Percentiles rank a stretch among this genome's conserved stretches.
phyloP scores from a whole-genome alignment of 2,888 invertebrate species.

The Galerucella pusilla region DNA sequence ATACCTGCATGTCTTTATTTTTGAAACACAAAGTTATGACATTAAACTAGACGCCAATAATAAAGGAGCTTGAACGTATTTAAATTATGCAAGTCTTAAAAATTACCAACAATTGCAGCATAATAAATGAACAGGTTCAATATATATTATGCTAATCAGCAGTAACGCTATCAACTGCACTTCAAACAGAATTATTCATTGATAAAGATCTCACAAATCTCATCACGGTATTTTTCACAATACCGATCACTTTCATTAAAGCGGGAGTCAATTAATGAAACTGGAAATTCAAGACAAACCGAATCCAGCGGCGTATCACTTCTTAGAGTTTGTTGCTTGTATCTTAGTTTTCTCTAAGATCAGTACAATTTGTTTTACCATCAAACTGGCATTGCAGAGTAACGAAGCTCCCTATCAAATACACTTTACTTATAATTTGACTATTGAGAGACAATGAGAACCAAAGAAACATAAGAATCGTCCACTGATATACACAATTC shows the following conservation, averaged over 20 bases:
- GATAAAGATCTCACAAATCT: constrained; percentile 32
- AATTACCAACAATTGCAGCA: constrained; percentile 8
- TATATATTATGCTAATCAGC: constrained; percentile 7
- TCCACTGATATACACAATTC: too few species aligned
- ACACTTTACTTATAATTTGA: too few species aligned
- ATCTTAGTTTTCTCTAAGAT: too few species aligned
- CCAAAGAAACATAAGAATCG: too few species aligned
- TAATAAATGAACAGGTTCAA: constrained; percentile 15
- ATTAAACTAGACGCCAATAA: too few species aligned
- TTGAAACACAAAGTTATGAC: too few species aligned
- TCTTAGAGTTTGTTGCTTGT: neutral
- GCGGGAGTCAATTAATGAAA: constrained; percentile 30
- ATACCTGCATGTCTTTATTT: too few species aligned
- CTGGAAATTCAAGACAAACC: constrained; percentile 25
- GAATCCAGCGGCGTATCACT: constrained; percentile 13
- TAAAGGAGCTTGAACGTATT: neutral
- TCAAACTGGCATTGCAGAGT: too few species aligned
- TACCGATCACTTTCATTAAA: constrained; percentile 35
- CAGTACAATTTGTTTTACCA: too few species aligned
- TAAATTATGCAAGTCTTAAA: neutral
- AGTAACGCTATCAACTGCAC: constrained; percentile 15
- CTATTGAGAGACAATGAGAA: too few species aligned
- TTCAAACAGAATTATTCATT: constrained; percentile 32
- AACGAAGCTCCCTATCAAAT: too few species aligned
- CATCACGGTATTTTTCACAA: constrained; percentile 30